Evolutionary conservation across 2,888 invertebrate genomes (phyloP).

Genomic region (Graphium colonna): DNA sequence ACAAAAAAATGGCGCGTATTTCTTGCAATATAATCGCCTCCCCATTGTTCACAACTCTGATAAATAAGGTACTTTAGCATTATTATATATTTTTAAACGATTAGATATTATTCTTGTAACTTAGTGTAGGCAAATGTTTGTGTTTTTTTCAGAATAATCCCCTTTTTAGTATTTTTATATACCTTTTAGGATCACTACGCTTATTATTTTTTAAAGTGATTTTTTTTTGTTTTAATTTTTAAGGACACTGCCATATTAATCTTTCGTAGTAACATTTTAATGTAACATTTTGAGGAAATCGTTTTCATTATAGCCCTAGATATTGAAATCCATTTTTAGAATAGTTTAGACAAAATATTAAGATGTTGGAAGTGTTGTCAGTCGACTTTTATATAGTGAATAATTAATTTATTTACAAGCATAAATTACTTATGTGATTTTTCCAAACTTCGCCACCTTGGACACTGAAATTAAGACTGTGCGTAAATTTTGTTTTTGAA

Average conservation of each 20-base stretch:
- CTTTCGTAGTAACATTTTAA: conserved; percentile 14
- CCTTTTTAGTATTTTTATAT: conserved; percentile 32
- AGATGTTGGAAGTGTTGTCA: conserved; percentile 32
- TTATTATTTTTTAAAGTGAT: conserved; percentile 61
- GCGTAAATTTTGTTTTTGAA: conserved; percentile 10
- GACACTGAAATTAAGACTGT: conserved; percentile 59
- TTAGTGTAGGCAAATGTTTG: conserved; percentile 19
- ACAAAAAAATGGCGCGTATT: background rate
- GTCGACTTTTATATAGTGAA: conserved; percentile 23
- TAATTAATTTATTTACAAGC: conserved; percentile 3
- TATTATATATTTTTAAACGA: conserved; percentile 31
- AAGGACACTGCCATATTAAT: conserved; percentile 64
- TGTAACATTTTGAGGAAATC: conserved; percentile 17
- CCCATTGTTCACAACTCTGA: background rate
- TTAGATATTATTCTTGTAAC: conserved; percentile 26
- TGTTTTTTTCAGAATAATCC: conserved; percentile 7
- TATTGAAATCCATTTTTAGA: conserved; percentile 28
- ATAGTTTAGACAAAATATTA: conserved; percentile 35
- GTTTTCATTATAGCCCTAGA: conserved; percentile 15
- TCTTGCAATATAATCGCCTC: background rate
- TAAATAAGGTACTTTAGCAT: conserved; percentile 8
- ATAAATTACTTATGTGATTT: conserved; percentile 17
- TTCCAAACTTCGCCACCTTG: conserved; percentile 18
- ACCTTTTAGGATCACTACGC: conserved; percentile 56
- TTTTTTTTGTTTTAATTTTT: conserved; percentile 38